Evolutionary conservation across 2,888 invertebrate species (phyloP).

Genomic region (Nipponacmea schrenckii): DNA sequence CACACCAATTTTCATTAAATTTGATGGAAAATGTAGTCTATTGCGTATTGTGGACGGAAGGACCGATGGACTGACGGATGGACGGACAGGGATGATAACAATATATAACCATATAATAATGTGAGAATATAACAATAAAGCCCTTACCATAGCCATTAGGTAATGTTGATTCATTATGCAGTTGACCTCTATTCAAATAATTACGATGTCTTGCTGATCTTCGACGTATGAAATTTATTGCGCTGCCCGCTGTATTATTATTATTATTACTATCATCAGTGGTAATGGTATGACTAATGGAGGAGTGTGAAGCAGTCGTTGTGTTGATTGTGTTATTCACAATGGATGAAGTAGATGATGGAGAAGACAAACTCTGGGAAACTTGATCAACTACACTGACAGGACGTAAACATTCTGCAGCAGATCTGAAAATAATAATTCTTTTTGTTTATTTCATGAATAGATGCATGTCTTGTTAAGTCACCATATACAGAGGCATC

Average conservation of each 20-base stretch:
- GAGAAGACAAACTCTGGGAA: constrained; percentile 11
- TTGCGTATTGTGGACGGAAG: no score
- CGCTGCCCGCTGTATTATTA: constrained; percentile 42
- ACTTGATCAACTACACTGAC: constrained; percentile 35
- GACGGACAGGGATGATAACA: no score
- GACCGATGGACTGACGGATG: no score
- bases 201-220: constrained; percentile 68
- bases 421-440: constrained; percentile 44
- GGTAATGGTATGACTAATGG: constrained; percentile 1
- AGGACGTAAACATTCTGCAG: constrained; percentile 42
- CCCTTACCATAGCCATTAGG: constrained; percentile 87
- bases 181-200: constrained; percentile 68
- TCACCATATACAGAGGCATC: neutral
- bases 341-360: constrained; percentile 5
- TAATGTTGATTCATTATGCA: constrained; percentile 76
- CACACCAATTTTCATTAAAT: no score
- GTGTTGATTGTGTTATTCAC: constrained; percentile 31
- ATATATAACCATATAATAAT: no score
- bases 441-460: neutral
- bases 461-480: no score
- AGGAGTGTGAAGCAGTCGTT: neutral
- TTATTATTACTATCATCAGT: constrained; percentile 30
- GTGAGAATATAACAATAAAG: neutral
- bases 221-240: constrained; percentile 46
- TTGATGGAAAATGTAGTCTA: no score